Evolutionary conservation across 2,113 vertebrate genomes (phyloP).

Genomic region (Apodemus sylvaticus): DNA sequence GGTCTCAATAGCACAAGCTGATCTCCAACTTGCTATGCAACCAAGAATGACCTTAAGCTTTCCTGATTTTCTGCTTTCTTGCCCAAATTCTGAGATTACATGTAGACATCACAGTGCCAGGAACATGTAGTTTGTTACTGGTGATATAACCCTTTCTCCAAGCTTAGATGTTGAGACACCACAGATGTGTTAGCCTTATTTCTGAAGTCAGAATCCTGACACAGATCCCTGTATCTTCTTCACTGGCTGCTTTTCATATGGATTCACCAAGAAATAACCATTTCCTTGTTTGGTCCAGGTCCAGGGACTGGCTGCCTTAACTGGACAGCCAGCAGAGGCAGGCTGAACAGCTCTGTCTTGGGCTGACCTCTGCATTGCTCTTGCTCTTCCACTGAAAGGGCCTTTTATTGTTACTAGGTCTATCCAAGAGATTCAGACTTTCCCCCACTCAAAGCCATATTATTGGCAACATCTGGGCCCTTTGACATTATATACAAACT

Average conservation of each 20-base stretch:
- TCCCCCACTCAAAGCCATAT: neutral
- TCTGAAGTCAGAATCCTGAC: neutral
- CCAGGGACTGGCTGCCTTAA: neutral
- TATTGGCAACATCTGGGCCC: neutral
- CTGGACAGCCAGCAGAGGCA: neutral
- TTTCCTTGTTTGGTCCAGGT: neutral
- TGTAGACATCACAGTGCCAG: neutral
- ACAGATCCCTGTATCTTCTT: neutral
- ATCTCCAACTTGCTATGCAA: neutral
- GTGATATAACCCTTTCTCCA: neutral
- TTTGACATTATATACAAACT: neutral
- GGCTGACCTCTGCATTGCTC: neutral
- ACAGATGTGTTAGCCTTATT: neutral
- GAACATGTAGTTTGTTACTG: neutral
- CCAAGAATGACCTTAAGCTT: neutral
- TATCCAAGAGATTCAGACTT: neutral
- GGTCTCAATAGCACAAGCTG: neutral
- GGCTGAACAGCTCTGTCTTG: neutral
- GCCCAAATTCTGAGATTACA: neutral
- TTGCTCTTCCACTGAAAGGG: neutral
- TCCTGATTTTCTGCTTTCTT: neutral
- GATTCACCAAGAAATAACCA: neutral
- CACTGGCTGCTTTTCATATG: neutral
- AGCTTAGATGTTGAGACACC: neutral
- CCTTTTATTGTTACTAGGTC: neutral